Evolutionary conservation across 35 echinoderm and acorn worm genomes (phyloP).

Genomic region (Eucidaris tribuloides): DNA sequence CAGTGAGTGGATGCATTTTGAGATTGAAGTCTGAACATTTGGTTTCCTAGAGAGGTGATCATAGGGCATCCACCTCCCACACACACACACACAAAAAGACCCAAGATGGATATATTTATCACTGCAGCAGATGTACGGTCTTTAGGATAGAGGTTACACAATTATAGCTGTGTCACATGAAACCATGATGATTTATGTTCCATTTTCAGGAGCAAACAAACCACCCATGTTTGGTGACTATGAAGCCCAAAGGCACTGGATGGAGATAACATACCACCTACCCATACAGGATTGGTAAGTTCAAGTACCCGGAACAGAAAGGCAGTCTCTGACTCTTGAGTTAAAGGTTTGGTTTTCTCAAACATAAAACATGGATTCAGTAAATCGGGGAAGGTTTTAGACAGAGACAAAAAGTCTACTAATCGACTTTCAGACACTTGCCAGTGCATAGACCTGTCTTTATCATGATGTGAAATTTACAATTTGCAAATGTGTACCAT

Average conservation of each 20-base stretch:
- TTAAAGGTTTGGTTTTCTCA: no score
- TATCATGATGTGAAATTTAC: no score
- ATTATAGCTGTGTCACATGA: neutral
- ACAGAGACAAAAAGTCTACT: no score
- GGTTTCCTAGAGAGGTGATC: neutral
- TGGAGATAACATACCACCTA: constrained; percentile 93
- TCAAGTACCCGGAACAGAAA: no score
- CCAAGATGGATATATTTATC: neutral
- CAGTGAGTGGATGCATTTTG: neutral
- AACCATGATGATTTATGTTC: neutral
- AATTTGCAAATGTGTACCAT: no score
- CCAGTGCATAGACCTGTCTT: no score
- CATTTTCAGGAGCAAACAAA: constrained; percentile 61
- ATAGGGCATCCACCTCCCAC: neutral
- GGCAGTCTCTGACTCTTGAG: no score
- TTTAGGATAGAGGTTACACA: neutral
- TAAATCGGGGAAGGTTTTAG: no score
- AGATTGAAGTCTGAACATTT: neutral
- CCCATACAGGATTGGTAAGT: constrained; percentile 89
- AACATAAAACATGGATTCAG: no score
- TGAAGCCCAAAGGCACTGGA: constrained; percentile 99
- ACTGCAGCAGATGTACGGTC: neutral
- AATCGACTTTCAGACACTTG: no score
- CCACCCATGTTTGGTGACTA: constrained; percentile 98
- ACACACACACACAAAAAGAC: no score